phyloP scores from a whole-genome alignment of 2,797 vertebrate species.

The Centroberyx gerrardi region DNA sequence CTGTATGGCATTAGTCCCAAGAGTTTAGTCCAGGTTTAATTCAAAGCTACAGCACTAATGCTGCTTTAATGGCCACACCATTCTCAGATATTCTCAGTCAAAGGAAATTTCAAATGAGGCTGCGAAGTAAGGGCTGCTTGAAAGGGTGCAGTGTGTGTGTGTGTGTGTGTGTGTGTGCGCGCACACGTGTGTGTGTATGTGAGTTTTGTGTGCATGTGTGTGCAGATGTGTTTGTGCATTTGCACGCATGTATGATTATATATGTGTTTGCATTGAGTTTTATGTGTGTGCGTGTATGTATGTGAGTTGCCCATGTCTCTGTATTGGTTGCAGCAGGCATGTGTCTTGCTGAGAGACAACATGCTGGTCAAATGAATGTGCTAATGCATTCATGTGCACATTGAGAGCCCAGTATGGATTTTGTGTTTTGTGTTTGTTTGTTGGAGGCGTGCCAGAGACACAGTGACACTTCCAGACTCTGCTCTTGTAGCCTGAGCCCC shows the following conservation, averaged over 20 bases:
- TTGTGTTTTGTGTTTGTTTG: conserved; percentile 55
- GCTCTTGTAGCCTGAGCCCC: conserved; percentile 67
- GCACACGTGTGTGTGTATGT: conserved; percentile 30
- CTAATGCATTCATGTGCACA: conserved; percentile 52
- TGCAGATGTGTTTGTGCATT: conserved; percentile 2
- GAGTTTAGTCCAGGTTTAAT: conserved; percentile 92
- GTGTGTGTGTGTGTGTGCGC: conserved; percentile 35
- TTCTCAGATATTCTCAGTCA: conserved; percentile 92
- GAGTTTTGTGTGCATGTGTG: conserved; percentile 10
- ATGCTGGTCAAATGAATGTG: conserved; percentile 32
- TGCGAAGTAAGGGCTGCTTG: conserved; percentile 75
- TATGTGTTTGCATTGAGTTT: conserved; percentile 16
- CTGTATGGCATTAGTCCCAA: conserved; percentile 86
- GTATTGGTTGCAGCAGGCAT: conserved; percentile 32
- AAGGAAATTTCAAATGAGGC: conserved; percentile 89
- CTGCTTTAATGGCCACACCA: conserved; percentile 89
- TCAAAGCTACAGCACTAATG: conserved; percentile 89
- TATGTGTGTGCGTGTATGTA: neutral
- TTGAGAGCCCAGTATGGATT: conserved; percentile 47
- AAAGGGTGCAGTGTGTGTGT: conserved; percentile 70
- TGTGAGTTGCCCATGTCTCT: conserved; percentile 1
- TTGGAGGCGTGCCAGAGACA: conserved; percentile 62
- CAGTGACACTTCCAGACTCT: conserved; percentile 71
- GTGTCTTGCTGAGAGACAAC: conserved; percentile 32
- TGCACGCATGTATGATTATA: conserved; percentile 22